Percentiles rank a stretch among this genome's conserved stretches.
phyloP scores from a whole-genome alignment of 2,888 invertebrate species.

The Strigamia transsilvanica region DNA sequence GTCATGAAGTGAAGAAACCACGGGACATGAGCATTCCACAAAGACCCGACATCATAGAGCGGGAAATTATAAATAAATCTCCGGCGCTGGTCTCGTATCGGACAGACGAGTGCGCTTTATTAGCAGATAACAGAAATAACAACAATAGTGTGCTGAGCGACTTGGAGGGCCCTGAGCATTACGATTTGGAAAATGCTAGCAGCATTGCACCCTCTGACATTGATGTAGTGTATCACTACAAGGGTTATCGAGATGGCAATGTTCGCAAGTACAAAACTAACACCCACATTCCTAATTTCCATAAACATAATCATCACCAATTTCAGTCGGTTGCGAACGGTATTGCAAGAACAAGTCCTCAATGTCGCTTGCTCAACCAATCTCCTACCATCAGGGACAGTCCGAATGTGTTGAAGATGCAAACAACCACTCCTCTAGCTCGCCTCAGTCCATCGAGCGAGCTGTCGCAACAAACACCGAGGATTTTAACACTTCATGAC shows the following conservation, averaged over 20 bases:
- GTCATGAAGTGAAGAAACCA: slow-evolving; percentile 70
- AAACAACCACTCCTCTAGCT: slow-evolving; percentile 85
- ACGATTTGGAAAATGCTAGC: slow-evolving; percentile 95
- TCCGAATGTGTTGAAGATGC: slow-evolving; percentile 72
- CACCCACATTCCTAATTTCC: slow-evolving; percentile 66
- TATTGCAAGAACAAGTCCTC: slow-evolving; percentile 53
- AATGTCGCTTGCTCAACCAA: slow-evolving; percentile 60
- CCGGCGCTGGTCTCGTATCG: slow-evolving; percentile 70
- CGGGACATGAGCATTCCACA: slow-evolving; percentile 88
- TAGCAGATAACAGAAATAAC: slow-evolving; percentile 52
- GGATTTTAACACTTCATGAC: slow-evolving; percentile 91
- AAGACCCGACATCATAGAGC: slow-evolving; percentile 91
- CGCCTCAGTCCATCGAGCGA: slow-evolving; percentile 91
- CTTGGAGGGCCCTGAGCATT: slow-evolving; percentile 87
- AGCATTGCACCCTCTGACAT: slow-evolving; percentile 97
- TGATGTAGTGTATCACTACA: slow-evolving; percentile 95
- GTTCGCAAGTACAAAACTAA: slow-evolving; percentile 87
- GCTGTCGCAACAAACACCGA: slow-evolving; percentile 86
- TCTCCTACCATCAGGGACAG: slow-evolving; percentile 59
- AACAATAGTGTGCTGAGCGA: slow-evolving; percentile 55
- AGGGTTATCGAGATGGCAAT: slow-evolving; percentile 84
- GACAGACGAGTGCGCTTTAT: slow-evolving; percentile 63
- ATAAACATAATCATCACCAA: slow-evolving; percentile 73
- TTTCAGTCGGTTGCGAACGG: slow-evolving; percentile 65
- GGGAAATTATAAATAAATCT: slow-evolving; percentile 85